Conservation (phyloP, 2,113 vertebrate species). For the Lasiurus borealis region DNA sequence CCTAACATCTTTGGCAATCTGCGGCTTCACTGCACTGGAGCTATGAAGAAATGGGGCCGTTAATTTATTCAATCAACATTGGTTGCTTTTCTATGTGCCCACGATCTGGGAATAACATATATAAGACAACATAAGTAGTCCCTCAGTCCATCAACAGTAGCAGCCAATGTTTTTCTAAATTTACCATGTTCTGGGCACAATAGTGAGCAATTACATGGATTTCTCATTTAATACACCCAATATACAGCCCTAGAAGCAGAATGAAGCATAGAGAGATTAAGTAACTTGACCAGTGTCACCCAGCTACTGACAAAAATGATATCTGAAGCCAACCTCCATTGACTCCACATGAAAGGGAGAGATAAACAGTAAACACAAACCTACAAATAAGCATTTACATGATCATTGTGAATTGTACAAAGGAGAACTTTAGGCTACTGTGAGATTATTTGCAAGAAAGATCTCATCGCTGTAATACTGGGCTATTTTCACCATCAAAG, state of each 20-base stretch:
- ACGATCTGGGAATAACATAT: neutral
- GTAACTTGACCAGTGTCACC: neutral
- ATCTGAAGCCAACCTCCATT: neutral
- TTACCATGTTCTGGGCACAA: neutral
- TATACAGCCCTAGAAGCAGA: neutral
- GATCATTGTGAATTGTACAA: neutral
- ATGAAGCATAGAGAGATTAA: neutral
- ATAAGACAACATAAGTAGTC: neutral
- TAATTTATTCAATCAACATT: conserved; percentile 14
- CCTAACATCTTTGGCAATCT: neutral
- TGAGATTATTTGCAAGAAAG: neutral
- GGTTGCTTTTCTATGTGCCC: neutral
- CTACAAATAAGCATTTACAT: neutral
- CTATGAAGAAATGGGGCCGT: neutral
- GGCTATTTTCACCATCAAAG: neutral
- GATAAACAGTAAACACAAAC: neutral
- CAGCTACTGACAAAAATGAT: neutral
- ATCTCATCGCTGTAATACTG: neutral
- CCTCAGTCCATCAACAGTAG: neutral
- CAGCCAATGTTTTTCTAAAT: neutral
- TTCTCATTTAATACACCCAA: neutral
- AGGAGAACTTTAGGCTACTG: neutral
- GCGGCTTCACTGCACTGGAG: neutral
- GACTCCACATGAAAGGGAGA: neutral
- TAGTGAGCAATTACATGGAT: neutral